A percentile compares a stretch with the other conserved stretches of the same genome.
These are phyloP conservation scores for Oikopleura dioica DNA, from an alignment of 23 tunicate genomes.

Conservation along the genomic window DNA sequence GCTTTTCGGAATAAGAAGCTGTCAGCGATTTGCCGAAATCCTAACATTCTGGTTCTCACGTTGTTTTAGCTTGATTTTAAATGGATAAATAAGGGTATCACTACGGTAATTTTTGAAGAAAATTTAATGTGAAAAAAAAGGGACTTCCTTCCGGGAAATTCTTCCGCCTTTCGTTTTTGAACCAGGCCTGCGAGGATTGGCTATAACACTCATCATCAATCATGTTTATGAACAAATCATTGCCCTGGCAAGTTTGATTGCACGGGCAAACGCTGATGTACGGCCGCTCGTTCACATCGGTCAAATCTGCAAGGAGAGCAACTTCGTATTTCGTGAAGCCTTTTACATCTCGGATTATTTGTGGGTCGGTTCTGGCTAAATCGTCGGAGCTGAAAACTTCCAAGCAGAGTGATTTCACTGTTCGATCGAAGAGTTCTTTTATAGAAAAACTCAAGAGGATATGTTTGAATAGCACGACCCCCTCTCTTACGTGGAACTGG, in stretches of 20 bases:
- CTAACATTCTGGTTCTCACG: background rate
- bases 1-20: background rate
- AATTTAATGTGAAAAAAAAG: no score
- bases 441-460: no score
- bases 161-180: no score
- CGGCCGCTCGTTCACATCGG: background rate
- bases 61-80: no score
- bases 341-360: background rate
- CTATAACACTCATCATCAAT: background rate
- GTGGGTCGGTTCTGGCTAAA: background rate
- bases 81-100: no score
- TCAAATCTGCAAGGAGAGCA: background rate
- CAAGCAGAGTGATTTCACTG: background rate
- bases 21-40: background rate
- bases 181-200: background rate
- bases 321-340: background rate
- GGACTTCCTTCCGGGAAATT: no score
- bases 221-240: background rate
- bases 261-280: background rate
- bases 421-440: background rate
- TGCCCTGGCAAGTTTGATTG: background rate
- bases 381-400: background rate
- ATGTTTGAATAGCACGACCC: no score
- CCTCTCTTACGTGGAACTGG: no score
- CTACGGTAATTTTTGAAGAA: no score